Conservation (phyloP, 2,888 invertebrate genomes). For the Plagodis pulveraria region DNA sequence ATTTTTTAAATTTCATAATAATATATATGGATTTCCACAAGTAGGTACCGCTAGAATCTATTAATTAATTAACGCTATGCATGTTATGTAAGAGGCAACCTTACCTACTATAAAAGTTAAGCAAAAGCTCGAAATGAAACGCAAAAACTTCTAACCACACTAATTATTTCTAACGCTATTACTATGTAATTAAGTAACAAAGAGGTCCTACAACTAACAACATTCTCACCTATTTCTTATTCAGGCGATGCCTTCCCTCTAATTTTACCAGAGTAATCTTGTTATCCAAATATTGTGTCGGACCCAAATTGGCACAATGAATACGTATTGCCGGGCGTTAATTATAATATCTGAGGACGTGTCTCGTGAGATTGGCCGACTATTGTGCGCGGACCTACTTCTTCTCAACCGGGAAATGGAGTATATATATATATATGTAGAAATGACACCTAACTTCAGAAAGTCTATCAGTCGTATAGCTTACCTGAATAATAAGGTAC, state of each 20-base stretch:
- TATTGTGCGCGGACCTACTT: constrained; percentile 42
- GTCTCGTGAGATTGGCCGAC: constrained; percentile 51
- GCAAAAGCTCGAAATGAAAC: neutral
- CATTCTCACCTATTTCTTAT: constrained; percentile 36
- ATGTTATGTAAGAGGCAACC: neutral
- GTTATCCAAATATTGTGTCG: constrained; percentile 54
- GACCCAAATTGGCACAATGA: constrained; percentile 61
- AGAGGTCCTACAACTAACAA: constrained; percentile 13
- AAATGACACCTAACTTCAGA: too few relatives aligned
- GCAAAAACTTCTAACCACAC: neutral
- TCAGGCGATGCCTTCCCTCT: constrained; percentile 35
- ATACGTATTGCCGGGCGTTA: constrained; percentile 59
- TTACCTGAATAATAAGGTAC: too few relatives aligned
- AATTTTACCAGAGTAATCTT: constrained; percentile 45
- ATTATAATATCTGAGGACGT: constrained; percentile 58
- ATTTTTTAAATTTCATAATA: too few relatives aligned
- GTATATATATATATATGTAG: too few relatives aligned
- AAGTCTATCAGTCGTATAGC: too few relatives aligned
- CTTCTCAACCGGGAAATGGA: neutral
- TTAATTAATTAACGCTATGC: too few relatives aligned
- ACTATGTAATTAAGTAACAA: constrained; percentile 15
- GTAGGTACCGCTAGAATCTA: too few relatives aligned
- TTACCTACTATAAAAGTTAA: too few relatives aligned
- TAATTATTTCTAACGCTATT: constrained; percentile 3
- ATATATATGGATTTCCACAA: too few relatives aligned